Conservation (phyloP, 2,113 vertebrate species). For the Progne subis region DNA sequence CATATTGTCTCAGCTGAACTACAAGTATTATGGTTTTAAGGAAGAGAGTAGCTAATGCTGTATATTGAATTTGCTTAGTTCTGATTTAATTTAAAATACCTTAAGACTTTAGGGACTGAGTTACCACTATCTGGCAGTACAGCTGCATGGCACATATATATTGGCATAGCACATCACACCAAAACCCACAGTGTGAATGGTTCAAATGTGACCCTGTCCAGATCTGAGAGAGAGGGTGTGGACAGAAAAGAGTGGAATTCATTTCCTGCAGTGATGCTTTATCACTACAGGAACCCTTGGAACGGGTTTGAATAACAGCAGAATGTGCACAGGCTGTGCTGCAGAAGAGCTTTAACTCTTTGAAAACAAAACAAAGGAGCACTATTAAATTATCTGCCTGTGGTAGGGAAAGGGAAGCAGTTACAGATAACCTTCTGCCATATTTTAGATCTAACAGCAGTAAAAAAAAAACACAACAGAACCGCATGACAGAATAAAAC, state of each 20-base stretch:
- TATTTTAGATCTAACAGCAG: background rate
- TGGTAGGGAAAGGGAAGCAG: background rate
- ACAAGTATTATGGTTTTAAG: background rate
- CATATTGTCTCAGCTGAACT: background rate
- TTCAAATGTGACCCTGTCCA: background rate
- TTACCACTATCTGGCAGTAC: background rate
- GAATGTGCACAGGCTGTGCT: background rate
- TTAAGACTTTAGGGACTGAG: background rate
- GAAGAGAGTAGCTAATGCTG: background rate
- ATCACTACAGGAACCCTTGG: background rate
- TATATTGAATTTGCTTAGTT: background rate
- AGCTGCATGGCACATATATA: background rate
- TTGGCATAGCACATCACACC: background rate
- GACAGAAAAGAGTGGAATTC: background rate
- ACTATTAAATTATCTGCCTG: slow-evolving; percentile 21
- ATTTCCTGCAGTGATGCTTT: background rate
- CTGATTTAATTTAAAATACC: background rate
- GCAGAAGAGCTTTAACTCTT: background rate
- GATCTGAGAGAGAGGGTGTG: background rate
- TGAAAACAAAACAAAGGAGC: slow-evolving; percentile 32
- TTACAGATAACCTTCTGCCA: background rate
- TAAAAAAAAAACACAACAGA: background rate
- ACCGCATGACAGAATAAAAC: background rate
- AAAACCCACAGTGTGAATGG: background rate
- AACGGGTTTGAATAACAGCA: background rate